These are phyloP conservation scores for Cichladusa arquata DNA, from an alignment of 2,113 vertebrate genomes.

Conservation along the genomic window DNA sequence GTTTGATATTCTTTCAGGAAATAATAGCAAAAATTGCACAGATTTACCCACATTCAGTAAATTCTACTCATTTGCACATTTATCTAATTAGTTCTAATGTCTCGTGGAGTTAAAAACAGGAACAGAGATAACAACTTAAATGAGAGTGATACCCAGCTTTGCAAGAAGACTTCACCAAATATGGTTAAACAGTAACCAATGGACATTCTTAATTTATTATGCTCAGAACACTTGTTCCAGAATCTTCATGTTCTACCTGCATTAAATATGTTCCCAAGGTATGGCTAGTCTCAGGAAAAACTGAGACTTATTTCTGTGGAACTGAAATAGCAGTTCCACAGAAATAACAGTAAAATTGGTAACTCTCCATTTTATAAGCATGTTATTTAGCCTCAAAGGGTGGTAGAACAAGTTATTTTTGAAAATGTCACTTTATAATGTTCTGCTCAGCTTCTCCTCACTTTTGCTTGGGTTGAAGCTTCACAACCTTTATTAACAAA, in stretches of 20 bases:
- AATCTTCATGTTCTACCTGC: neutral
- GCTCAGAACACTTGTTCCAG: neutral
- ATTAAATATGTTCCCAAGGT: neutral
- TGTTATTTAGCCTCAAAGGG: neutral
- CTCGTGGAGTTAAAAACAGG: neutral
- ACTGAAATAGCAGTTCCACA: neutral
- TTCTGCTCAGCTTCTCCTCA: neutral
- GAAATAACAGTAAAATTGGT: neutral
- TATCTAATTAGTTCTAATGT: neutral
- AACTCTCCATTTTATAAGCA: neutral
- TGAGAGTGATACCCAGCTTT: neutral
- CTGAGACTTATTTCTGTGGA: neutral
- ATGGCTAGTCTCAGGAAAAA: neutral
- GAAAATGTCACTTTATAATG: neutral
- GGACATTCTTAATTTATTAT: neutral
- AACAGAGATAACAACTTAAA: neutral
- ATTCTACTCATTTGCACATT: neutral
- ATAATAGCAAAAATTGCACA: neutral
- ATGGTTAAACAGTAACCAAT: neutral
- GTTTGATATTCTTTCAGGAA: neutral
- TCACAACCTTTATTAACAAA: neutral
- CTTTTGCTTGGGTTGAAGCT: neutral
- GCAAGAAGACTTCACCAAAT: neutral
- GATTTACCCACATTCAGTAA: neutral
- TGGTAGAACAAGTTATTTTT: neutral